Conservation (phyloP, 1,140 invertebrate species). For the Drosophila pruinosa region DNA sequence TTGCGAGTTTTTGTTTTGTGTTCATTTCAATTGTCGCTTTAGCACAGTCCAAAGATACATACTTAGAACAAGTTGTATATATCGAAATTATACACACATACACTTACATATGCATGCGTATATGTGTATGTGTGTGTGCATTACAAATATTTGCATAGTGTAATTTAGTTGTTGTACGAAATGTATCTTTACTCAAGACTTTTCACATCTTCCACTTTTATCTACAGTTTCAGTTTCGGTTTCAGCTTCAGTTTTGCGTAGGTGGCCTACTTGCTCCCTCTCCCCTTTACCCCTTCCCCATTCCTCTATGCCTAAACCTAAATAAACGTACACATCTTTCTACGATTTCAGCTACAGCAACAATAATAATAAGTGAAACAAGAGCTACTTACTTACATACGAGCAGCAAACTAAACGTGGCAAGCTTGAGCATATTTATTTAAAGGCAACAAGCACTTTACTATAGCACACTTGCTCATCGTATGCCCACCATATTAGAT, state of each 20-base stretch:
- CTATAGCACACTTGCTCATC: conserved; percentile 52
- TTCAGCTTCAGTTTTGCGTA: conserved; percentile 19
- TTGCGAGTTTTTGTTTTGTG: conserved; percentile 40
- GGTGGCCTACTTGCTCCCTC: conserved; percentile 30
- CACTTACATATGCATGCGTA: not conserved
- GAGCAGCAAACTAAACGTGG: conserved; percentile 28
- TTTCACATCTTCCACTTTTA: conserved; percentile 43
- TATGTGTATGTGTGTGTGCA: not conserved
- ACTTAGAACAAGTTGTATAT: not conserved
- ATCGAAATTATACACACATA: conserved; percentile 4
- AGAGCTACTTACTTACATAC: not conserved
- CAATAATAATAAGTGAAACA: conserved; percentile 24
- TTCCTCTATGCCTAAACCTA: conserved; percentile 22
- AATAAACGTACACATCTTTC: conserved; percentile 30
- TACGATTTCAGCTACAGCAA: conserved; percentile 26
- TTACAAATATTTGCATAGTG: conserved; percentile 76
- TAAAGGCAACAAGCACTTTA: conserved; percentile 71
- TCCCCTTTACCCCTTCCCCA: not conserved
- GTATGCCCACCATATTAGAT: conserved; percentile 9
- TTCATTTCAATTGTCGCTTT: conserved; percentile 40
- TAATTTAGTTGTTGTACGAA: conserved; percentile 76
- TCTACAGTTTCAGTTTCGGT: conserved; percentile 16
- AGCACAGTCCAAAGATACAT: conserved; percentile 16
- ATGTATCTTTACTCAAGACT: conserved; percentile 74
- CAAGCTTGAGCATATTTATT: conserved; percentile 66